A percentile compares a stretch with the other conserved stretches of the same genome.
Evolutionary conservation across 2,113 vertebrate species (phyloP).

Genomic region (Epinephelus moara): DNA sequence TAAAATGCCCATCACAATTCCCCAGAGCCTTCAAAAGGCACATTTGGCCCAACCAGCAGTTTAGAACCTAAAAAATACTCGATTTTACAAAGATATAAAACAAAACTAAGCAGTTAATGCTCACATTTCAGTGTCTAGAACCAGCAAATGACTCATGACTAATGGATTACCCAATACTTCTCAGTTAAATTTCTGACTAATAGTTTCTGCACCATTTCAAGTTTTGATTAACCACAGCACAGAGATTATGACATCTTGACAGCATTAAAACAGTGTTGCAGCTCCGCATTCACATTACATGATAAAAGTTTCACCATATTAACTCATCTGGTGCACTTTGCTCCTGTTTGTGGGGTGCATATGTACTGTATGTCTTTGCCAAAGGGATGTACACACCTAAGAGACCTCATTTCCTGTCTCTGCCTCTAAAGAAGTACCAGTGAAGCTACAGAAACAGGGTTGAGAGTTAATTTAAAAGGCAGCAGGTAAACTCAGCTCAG

Average conservation of each 20-base stretch:
- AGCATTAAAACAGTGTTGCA: neutral
- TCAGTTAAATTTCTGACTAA: neutral
- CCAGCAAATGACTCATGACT: neutral
- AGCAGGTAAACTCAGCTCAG: conserved; percentile 61
- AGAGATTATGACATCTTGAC: neutral
- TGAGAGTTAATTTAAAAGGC: conserved; percentile 66
- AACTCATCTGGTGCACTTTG: conserved; percentile 3
- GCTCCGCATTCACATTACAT: neutral
- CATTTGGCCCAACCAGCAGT: too few species aligned
- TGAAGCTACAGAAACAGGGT: conserved; percentile 37
- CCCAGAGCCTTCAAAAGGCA: neutral
- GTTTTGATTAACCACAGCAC: neutral
- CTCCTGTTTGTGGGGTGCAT: neutral
- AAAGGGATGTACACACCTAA: conserved; percentile 19
- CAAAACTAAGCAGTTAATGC: neutral
- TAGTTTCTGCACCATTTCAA: neutral
- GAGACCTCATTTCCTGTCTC: conserved; percentile 2
- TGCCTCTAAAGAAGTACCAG: conserved; percentile 48
- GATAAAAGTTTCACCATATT: conserved; percentile 11
- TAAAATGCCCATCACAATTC: conserved; percentile 1
- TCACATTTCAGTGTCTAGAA: neutral
- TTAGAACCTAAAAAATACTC: neutral
- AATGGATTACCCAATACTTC: neutral
- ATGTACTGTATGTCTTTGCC: conserved; percentile 32
- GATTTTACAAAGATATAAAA: neutral